Evolutionary conservation across 2,113 vertebrate species (phyloP).

Genomic region (human): GRCh38 chr13:38355501-38356000

Average conservation of each 20-base stretch:
- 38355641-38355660: not conserved
- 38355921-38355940: not conserved
- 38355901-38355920: not conserved
- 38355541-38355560: not conserved
- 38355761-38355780: not conserved
- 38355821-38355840: not conserved
- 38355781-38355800: not conserved
- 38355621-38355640: not conserved
- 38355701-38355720: too few species aligned
- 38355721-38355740: too few species aligned
- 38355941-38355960: not conserved
- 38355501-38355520: not conserved
- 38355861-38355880: not conserved
- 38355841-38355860: not conserved
- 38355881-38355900: not conserved
- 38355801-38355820: not conserved
- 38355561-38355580: not conserved
- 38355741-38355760: not conserved
- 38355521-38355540: not conserved
- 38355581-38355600: not conserved
- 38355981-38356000: not conserved
- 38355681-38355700: too few species aligned
- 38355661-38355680: too few species aligned
- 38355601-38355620: not conserved
- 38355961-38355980: not conserved